A percentile compares a stretch with the other conserved stretches of the same genome.
These are phyloP conservation scores for Diorhabda carinulata DNA, from an alignment of 1,140 invertebrate genomes.

Conservation along the genomic window DNA sequence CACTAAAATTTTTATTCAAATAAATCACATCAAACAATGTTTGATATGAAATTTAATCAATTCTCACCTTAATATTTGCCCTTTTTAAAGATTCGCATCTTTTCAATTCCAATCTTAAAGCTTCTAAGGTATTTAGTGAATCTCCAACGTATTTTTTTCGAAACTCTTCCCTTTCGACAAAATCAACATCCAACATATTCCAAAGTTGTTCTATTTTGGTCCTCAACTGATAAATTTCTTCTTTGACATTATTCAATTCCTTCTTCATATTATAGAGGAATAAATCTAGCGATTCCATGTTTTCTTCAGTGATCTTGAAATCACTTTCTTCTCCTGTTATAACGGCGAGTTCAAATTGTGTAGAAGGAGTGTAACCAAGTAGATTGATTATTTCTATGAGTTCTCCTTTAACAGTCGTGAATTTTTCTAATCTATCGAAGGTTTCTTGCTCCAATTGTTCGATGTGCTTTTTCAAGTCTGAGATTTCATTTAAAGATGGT, in stretches of 20 bases:
- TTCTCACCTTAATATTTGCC: conserved; percentile 57
- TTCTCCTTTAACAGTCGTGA: conserved; percentile 51
- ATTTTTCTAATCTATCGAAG: conserved; percentile 52
- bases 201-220: conserved; percentile 55
- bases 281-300: conserved; percentile 55
- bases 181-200: conserved; percentile 59
- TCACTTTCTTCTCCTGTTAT: conserved; percentile 52
- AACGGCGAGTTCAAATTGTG: conserved; percentile 54
- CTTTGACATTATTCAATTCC: conserved; percentile 45
- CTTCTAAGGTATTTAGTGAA: conserved; percentile 51
- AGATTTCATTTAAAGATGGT: conserved; percentile 52
- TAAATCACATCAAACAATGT: no score
- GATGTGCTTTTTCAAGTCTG: conserved; percentile 51
- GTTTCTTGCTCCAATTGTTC: conserved; percentile 54
- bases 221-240: conserved; percentile 49
- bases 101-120: conserved; percentile 57
- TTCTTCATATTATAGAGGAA: conserved; percentile 40
- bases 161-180: conserved; percentile 52
- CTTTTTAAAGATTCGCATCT: conserved; percentile 60
- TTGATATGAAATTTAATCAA: background rate
- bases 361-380: conserved; percentile 51
- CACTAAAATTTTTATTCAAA: no score
- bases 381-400: conserved; percentile 57
- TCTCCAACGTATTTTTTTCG: conserved; percentile 51
- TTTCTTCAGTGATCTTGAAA: conserved; percentile 52